phyloP scores from a whole-genome alignment of 2,888 invertebrate species.

The Rhagophthalmus giganteus region DNA sequence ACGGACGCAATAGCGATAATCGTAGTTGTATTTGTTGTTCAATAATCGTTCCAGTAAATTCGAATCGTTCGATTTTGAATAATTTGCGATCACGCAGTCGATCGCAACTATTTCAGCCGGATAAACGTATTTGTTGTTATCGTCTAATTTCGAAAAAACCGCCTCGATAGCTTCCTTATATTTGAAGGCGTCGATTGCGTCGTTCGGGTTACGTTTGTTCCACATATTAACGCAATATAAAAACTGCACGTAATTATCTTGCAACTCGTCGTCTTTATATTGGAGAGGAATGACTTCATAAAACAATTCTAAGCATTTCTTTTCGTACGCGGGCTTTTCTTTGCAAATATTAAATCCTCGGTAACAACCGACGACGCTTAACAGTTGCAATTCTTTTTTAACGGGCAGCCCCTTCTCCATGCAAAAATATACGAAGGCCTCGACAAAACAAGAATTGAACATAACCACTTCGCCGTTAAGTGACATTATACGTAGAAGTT shows the following conservation, averaged over 20 bases:
- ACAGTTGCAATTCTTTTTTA: conserved; percentile 6
- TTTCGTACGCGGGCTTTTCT: conserved; percentile 8
- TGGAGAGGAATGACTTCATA: conserved; percentile 1
- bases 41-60: conserved; percentile 1
- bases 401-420: conserved; percentile 8
- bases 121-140: neutral
- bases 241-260: neutral
- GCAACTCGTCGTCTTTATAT: conserved; percentile 5
- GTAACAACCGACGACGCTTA: neutral
- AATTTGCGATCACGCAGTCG: conserved; percentile 1
- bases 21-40: neutral
- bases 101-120: neutral
- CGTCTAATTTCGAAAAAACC: neutral
- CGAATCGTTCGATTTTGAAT: conserved; percentile 1
- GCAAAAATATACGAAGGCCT: conserved; percentile 2
- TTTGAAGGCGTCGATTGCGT: conserved; percentile 3
- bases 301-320: conserved; percentile 11
- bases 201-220: conserved; percentile 11
- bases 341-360: neutral
- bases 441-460: too few species aligned
- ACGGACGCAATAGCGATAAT: neutral
- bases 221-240: neutral
- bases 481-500: neutral
- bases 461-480: too few species aligned
- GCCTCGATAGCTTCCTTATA: neutral